phyloP scores from a whole-genome alignment of 2,113 vertebrate genomes.

The Eubucco bourcierii region DNA sequence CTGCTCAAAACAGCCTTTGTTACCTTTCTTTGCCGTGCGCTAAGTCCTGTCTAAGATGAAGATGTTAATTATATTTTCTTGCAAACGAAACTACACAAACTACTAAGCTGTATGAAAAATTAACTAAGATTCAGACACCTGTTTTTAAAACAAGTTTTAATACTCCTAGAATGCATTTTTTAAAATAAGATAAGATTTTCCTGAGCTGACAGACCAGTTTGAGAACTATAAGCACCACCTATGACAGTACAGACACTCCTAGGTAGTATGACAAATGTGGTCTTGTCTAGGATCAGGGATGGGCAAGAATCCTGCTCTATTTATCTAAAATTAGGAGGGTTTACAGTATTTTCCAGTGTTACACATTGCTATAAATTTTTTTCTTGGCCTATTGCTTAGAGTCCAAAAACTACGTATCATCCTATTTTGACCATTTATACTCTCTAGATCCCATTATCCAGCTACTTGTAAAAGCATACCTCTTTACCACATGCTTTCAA shows the following conservation, averaged over 20 bases:
- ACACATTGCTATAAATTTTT: background rate
- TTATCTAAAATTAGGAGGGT: background rate
- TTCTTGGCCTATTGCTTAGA: background rate
- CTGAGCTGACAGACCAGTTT: background rate
- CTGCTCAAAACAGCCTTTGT: background rate
- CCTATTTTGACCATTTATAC: background rate
- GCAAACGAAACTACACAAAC: background rate
- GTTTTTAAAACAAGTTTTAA: background rate
- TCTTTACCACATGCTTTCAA: background rate
- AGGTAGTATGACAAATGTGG: background rate
- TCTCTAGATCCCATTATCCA: background rate
- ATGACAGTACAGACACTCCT: background rate
- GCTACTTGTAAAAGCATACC: background rate
- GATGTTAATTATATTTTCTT: background rate
- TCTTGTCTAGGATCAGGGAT: background rate
- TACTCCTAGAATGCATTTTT: background rate
- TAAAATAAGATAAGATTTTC: background rate
- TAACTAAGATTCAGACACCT: background rate
- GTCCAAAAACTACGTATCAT: background rate
- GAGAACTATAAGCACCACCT: background rate
- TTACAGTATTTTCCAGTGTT: background rate
- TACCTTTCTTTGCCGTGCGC: background rate
- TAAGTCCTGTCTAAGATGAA: background rate
- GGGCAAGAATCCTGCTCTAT: background rate
- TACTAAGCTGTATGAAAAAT: background rate